Base-by-base conservation (phyloP, 2,797 vertebrate species). In the Coccyzus lansbergi region DNA sequence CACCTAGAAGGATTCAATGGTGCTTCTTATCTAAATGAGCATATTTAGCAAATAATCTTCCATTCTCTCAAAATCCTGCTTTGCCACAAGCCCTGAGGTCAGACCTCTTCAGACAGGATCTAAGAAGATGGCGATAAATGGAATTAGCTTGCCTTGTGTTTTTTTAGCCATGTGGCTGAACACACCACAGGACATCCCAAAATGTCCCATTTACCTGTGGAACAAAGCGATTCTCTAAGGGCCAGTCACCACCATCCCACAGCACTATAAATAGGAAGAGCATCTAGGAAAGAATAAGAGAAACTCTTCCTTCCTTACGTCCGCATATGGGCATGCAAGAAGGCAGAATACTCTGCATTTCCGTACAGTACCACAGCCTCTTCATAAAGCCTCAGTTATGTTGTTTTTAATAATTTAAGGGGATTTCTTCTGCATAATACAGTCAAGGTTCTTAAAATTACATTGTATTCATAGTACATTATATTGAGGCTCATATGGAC, bases 21-120 rank as follows among this genome's bases (percentile, higher is more conserved):
- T 84, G 59, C 29, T 70, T 82, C 78, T 92, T 69, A 86, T 65
- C 75, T 69, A 88, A 86, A 88, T 0, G 11, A 84, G 55, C 15
- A 33, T 53, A 83, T 83, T 76, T 90, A 87, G 60, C 49, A 86
- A 70, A 75, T 64, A 51, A 91, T 63, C 85, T 77, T 44, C 62
- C 42, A 38, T 0, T 2, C 22, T 76, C 63, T 60, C 58, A 81
- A 74, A 77, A 59, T 60, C 40, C 63, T 83, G 74, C 64, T 81
- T 86, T 91, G 58, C 12, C 68, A 74, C 49, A 67, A 90, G 52
- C 52, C 52, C 68, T 40, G 56, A 70, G 46, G 64, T 85, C 87
- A 89, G 70, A 76, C 55, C 16, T 56, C 40, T 22, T 63, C 83
- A 46, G 64, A 33, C 0, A 0, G 34, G 31, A 19, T 36, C 71